A percentile compares a stretch with the other conserved stretches of the same genome.
These are phyloP conservation scores for Cosmopolites sordidus DNA, from an alignment of 2,888 invertebrate species.

Conservation along the genomic window DNA sequence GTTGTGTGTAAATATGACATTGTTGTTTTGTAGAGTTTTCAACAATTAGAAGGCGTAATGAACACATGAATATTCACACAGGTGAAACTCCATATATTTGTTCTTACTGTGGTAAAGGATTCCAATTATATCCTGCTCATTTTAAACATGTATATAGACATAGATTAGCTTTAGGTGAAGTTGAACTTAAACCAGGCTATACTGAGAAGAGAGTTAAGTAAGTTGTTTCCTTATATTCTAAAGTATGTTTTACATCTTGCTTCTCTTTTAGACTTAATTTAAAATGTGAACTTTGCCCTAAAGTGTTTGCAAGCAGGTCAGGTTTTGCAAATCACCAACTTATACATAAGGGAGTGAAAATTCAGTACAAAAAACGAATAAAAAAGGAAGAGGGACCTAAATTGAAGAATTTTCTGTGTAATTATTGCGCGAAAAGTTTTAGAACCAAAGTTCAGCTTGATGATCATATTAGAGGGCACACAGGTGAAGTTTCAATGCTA, in stretches of 20 bases:
- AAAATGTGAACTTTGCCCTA: conserved; percentile 29
- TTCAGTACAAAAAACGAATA: conserved; percentile 25
- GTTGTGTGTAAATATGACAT: not conserved
- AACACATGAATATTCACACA: conserved; percentile 31
- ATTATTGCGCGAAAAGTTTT: conserved; percentile 30
- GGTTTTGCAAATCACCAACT: conserved; percentile 32
- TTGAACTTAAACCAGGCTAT: conserved; percentile 30
- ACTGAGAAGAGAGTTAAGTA: conserved; percentile 29
- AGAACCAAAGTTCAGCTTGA: conserved; percentile 26
- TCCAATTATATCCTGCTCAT: conserved; percentile 28
- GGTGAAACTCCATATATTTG: conserved; percentile 31
- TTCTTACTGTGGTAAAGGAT: conserved; percentile 29
- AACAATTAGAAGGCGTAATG: conserved; percentile 27
- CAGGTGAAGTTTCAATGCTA: too few species aligned
- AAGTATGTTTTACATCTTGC: too few species aligned
- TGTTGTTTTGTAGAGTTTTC: conserved; percentile 19
- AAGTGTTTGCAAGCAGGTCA: conserved; percentile 32
- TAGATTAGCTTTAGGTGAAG: conserved; percentile 25
- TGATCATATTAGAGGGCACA: conserved; percentile 27
- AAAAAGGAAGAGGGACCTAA: conserved; percentile 22
- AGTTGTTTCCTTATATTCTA: not conserved
- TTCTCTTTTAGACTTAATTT: conserved; percentile 22
- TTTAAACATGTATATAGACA: conserved; percentile 29
- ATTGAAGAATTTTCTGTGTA: conserved; percentile 26
- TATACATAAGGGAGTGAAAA: conserved; percentile 31